These are phyloP conservation scores for Dryobates pubescens DNA, from an alignment of 2,797 vertebrate genomes.

Conservation along the genomic window DNA sequence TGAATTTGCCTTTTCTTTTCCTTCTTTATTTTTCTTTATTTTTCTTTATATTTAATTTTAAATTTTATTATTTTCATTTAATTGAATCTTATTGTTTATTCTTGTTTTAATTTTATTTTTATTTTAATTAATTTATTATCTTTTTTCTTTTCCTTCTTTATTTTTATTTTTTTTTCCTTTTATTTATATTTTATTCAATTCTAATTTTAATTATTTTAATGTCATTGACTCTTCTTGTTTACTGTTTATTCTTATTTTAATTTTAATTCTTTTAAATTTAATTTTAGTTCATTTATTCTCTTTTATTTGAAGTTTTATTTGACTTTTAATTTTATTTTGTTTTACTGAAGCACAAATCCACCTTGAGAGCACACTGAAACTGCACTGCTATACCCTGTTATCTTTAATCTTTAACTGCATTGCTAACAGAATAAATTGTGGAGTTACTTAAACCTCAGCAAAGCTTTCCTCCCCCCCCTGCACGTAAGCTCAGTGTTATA, in stretches of 20 bases:
- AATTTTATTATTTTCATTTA: too few species aligned
- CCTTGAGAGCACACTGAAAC: not conserved
- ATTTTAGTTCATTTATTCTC: not conserved
- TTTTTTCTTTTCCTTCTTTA: not conserved
- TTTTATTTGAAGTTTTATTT: too few species aligned
- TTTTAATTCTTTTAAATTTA: too few species aligned
- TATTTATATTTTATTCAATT: not conserved
- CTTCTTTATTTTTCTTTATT: not conserved
- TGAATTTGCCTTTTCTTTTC: not conserved
- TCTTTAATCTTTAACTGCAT: not conserved
- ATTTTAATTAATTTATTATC: too few species aligned
- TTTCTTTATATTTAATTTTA: too few species aligned
- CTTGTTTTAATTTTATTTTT: too few species aligned
- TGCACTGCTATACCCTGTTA: not conserved
- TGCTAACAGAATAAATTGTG: not conserved
- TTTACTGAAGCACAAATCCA: not conserved
- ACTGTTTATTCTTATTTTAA: not conserved
- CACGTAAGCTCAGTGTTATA: not conserved
- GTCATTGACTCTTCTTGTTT: too few species aligned
- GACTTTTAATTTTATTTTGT: too few species aligned
- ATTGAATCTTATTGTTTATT: too few species aligned
- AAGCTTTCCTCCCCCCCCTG: not conserved
- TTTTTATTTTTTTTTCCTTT: not conserved
- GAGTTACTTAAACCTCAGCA: not conserved
- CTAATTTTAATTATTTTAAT: too few species aligned